These are phyloP conservation scores for Bambusicola thoracicus DNA, from an alignment of 2,113 vertebrate species.

Conservation along the genomic window DNA sequence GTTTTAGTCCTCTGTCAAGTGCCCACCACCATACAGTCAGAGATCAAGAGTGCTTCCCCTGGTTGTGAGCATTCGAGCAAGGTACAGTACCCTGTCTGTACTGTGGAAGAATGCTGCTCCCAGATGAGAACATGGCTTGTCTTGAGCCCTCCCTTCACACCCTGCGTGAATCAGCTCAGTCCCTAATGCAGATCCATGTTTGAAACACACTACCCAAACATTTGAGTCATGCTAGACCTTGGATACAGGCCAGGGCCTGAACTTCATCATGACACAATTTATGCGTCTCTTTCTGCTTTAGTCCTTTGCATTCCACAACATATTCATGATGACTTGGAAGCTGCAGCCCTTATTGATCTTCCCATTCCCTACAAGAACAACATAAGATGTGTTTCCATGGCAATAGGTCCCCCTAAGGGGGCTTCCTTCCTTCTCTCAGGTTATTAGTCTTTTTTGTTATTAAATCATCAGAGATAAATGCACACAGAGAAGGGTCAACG, in stretches of 20 bases:
- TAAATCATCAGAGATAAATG: conserved; percentile 52
- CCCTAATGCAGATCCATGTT: neutral
- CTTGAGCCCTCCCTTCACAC: neutral
- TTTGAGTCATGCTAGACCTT: neutral
- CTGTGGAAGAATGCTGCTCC: neutral
- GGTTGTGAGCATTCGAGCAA: neutral
- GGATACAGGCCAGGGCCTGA: neutral
- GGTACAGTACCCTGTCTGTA: neutral
- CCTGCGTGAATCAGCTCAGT: neutral
- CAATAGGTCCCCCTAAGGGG: conserved; percentile 31
- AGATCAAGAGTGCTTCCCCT: neutral
- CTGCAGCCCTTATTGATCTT: conserved; percentile 51
- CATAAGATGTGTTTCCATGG: conserved; percentile 26
- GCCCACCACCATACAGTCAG: neutral
- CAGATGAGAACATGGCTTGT: neutral
- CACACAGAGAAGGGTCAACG: conserved; percentile 6
- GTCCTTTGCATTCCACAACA: conserved; percentile 22
- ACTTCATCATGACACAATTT: conserved; percentile 8
- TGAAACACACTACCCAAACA: neutral
- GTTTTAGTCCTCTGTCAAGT: neutral
- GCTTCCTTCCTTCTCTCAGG: conserved; percentile 20
- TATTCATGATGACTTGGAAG: conserved; percentile 11
- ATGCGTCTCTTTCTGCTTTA: neutral
- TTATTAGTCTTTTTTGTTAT: conserved; percentile 51
- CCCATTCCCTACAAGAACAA: neutral